These are phyloP conservation scores for Zoanthus sansibaricus DNA, from an alignment of 92 coral and sea anemone genomes.

Conservation along the genomic window DNA sequence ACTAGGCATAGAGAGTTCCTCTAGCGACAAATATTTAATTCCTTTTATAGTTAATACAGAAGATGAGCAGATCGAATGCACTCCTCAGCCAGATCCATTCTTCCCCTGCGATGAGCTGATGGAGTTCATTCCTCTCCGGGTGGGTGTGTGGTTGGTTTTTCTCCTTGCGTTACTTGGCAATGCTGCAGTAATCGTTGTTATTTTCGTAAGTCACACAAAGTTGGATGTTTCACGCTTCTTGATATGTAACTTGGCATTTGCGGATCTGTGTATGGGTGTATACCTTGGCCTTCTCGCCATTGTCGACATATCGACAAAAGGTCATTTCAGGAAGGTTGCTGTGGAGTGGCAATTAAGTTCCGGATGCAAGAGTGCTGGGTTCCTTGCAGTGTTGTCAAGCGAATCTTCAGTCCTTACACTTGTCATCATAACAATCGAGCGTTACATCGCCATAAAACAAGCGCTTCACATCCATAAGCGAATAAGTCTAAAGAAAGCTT, in stretches of 20 bases:
- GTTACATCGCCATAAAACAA: conserved; percentile 95
- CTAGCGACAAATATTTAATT: background rate
- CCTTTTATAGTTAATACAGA: background rate
- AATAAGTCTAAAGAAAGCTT: conserved; percentile 80
- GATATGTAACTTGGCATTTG: conserved; percentile 90
- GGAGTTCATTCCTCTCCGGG: conserved; percentile 88
- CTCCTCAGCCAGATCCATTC: conserved; percentile 93
- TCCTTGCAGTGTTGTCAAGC: conserved; percentile 92
- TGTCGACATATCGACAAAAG: conserved; percentile 89
- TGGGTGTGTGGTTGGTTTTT: conserved; percentile 98
- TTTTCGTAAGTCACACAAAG: conserved; percentile 79
- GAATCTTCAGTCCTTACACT: conserved; percentile 92
- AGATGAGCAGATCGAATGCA: conserved; percentile 65
- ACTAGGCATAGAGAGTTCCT: background rate
- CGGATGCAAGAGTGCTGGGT: conserved; percentile 93
- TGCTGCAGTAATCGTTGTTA: conserved; percentile 88
- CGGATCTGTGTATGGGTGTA: conserved; percentile 96
- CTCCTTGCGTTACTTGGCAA: conserved; percentile 91
- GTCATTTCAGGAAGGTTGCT: conserved; percentile 81
- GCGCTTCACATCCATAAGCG: conserved; percentile 89
- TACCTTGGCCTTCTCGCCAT: conserved; percentile 95
- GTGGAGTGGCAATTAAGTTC: conserved; percentile 92
- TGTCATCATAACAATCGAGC: conserved; percentile 90
- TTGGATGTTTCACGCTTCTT: conserved; percentile 93
- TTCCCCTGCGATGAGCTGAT: conserved; percentile 98